Base-by-base conservation (phyloP, 2,113 vertebrate genomes). In the Conger conger region DNA sequence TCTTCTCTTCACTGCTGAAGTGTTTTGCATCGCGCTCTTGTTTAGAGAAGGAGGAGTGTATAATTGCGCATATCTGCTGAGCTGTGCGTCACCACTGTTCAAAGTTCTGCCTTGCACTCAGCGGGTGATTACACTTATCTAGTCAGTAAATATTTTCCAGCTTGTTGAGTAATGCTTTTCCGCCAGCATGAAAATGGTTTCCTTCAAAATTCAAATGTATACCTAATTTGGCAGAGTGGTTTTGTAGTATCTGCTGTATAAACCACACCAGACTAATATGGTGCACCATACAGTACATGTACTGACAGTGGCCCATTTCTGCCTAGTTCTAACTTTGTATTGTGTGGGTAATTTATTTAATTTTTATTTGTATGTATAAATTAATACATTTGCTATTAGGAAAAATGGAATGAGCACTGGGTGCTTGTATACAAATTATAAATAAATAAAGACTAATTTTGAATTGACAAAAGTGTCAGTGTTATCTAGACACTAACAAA, bases 61-160 rank as follows among this genome's bases (percentile, higher is more conserved):
- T 82, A 30, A 81, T 27, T 63, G 57, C 23, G 3, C 18, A 23
- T 63, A 20, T 2, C 18, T 63, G 57, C 57, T 63, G 57, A 23
- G 60, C 9, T 16, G 60, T 73, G 38, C n/a, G 82, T 37, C 20
- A 40, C 40, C 27, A n/a, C 27, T 33, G 68, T 73, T 33, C 68
- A 73, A 73, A 73, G 68, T 73, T 73, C 68, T 73, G 27, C 68
- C 68, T 33, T 73, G 27, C 27, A 9, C 68, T 73, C 68, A 73
- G n/a, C 68, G 6, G n/a, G 9, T 13, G 68, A n/a, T 73, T 73
- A 27, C n/a, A 33, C 68, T 73, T 73, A 73, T 73, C 68, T 73
- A 73, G 68, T 73, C 68, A 73, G 57, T 63, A 63, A 63, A 73
- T 73, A 73, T 73, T 73, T 63, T 73, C n/a, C 68, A 73, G 27